Evolutionary conservation across 2,797 vertebrate genomes (phyloP).

Genomic region (Rhabdophis nuchalis): DNA sequence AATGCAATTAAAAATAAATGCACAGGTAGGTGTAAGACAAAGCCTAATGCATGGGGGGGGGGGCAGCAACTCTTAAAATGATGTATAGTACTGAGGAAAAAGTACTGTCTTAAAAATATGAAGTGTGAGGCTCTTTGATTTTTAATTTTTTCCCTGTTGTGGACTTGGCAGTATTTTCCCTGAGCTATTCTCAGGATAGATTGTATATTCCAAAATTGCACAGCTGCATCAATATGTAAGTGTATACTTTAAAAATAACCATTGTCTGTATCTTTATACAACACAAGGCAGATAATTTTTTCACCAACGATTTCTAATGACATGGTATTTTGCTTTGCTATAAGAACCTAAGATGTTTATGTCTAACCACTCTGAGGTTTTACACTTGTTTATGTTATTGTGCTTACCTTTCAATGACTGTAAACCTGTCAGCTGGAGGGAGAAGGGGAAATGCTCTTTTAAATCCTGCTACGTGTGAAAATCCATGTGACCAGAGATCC

Average conservation of each 20-base stretch:
- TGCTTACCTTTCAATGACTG: slow-evolving; percentile 26
- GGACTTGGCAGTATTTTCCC: not conserved
- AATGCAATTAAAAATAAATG: not conserved
- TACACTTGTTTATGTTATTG: not conserved
- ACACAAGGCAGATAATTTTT: slow-evolving; percentile 1
- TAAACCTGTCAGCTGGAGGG: slow-evolving; percentile 10
- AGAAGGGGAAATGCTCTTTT: not conserved
- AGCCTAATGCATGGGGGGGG: not conserved
- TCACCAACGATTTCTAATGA: not conserved
- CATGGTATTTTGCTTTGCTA: not conserved
- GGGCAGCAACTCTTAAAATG: not conserved
- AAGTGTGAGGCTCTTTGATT: not conserved
- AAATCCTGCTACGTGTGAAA: not conserved
- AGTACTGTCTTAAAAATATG: not conserved
- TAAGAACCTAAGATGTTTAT: slow-evolving; percentile 9
- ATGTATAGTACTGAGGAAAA: not conserved
- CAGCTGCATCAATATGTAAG: not conserved
- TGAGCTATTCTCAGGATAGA: slow-evolving; percentile 22
- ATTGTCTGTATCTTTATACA: not conserved
- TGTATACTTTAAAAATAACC: slow-evolving; percentile 13
- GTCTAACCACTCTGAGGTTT: not conserved
- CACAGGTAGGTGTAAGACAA: not conserved
- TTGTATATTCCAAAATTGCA: slow-evolving; percentile 2
- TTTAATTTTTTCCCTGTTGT: not conserved
- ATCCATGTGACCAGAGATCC: not conserved